Evolutionary conservation across 2,888 invertebrate genomes (phyloP).

Genomic region (Bombylius discolor): DNA sequence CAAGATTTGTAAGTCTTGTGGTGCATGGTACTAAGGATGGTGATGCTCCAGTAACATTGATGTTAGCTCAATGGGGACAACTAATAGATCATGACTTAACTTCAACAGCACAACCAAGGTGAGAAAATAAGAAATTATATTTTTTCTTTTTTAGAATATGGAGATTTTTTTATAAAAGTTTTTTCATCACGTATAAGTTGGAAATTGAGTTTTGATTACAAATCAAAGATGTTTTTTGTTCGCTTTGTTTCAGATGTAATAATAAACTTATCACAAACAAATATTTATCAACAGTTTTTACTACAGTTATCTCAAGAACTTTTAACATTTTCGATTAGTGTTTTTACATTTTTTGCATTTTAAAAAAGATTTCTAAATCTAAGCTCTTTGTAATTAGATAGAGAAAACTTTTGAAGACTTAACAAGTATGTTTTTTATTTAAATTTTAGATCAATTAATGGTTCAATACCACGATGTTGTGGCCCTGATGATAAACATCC

Average conservation of each 20-base stretch:
- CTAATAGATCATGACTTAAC: conserved; percentile 81
- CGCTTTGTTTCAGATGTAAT: too few relatives aligned
- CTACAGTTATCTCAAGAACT: too few relatives aligned
- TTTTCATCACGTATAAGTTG: neutral
- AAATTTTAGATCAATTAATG: conserved; percentile 48
- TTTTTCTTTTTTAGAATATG: neutral
- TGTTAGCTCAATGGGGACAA: conserved; percentile 88
- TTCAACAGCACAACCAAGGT: conserved; percentile 59
- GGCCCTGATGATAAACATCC: conserved; percentile 53
- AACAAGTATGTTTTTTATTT: neutral
- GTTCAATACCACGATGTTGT: conserved; percentile 67
- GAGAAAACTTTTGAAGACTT: too few relatives aligned
- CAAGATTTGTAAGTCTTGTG: conserved; percentile 57
- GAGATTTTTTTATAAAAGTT: too few relatives aligned
- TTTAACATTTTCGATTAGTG: too few relatives aligned
- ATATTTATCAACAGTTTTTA: too few relatives aligned
- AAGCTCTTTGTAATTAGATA: too few relatives aligned
- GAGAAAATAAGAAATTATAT: neutral
- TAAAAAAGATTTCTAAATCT: too few relatives aligned
- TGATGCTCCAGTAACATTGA: conserved; percentile 56
- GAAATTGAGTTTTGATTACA: too few relatives aligned
- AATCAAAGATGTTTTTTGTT: too few relatives aligned
- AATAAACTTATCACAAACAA: too few relatives aligned
- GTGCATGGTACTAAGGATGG: conserved; percentile 52
- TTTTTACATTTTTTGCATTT: too few relatives aligned